phyloP scores from a whole-genome alignment of 2,113 vertebrate genomes.

The Ahaetulla prasina region DNA sequence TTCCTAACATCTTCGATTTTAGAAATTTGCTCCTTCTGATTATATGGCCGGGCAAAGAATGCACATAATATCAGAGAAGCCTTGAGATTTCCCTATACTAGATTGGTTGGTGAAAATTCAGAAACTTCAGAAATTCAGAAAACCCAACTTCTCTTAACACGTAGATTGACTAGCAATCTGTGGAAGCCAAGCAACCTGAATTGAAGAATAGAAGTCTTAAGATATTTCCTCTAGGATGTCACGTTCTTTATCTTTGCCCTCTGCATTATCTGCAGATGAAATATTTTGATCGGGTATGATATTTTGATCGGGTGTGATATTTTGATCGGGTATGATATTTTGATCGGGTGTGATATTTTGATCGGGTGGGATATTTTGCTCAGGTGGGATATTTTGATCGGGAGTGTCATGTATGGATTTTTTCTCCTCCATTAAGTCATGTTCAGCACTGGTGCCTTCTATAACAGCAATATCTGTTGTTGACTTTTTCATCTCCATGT shows the following conservation, averaged over 20 bases:
- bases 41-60: not conserved
- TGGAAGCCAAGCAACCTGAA: not conserved
- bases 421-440: not conserved
- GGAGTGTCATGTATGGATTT: not conserved
- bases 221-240: not conserved
- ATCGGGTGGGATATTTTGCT: not conserved
- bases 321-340: not conserved
- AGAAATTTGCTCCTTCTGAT: not conserved
- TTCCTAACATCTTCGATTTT: not conserved
- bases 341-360: not conserved
- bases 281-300: no score
- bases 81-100: not conserved
- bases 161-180: not conserved
- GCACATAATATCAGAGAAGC: not conserved
- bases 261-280: not conserved
- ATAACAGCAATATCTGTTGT: not conserved
- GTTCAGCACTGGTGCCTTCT: not conserved
- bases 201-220: not conserved
- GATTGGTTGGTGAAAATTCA: not conserved
- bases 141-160: not conserved
- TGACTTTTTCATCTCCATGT: not conserved
- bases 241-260: not conserved
- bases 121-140: not conserved
- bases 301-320: not conserved
- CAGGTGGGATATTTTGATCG: not conserved